These are phyloP conservation scores for Nematostella vectensis DNA, from an alignment of 92 coral and sea anemone species.

Conservation along the genomic window DNA sequence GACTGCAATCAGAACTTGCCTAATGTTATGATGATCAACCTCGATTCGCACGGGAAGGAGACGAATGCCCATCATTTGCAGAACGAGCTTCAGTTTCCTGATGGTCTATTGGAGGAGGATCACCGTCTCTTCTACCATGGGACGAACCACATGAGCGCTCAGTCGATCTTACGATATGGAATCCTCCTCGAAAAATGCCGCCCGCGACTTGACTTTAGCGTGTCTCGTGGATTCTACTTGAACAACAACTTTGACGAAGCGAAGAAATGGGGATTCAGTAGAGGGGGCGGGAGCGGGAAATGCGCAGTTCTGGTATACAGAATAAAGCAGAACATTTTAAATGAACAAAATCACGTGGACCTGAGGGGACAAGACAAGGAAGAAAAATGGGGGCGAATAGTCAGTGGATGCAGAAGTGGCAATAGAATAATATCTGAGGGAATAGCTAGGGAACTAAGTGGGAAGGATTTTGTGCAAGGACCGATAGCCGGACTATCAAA, in stretches of 20 bases:
- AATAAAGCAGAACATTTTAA: constrained; percentile 1
- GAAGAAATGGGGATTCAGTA: constrained; percentile 4
- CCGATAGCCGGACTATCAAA: not conserved
- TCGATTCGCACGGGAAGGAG: constrained; percentile 1
- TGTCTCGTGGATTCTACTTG: constrained; percentile 9
- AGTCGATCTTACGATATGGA: constrained; percentile 1
- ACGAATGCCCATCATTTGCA: constrained; percentile 2
- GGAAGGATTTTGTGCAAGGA: not conserved
- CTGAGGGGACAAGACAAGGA: not conserved
- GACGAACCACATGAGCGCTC: constrained; percentile 6
- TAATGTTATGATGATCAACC: not conserved
- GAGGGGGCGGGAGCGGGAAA: too few relatives aligned
- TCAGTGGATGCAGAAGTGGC: not conserved
- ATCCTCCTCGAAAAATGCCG: not conserved
- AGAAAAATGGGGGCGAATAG: not conserved
- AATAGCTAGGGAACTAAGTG: not conserved
- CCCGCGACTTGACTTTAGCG: constrained; percentile 5
- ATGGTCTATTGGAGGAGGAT: not conserved
- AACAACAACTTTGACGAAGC: constrained; percentile 4
- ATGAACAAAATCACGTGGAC: not conserved
- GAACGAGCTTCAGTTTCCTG: constrained; percentile 1
- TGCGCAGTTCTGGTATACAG: constrained; percentile 8
- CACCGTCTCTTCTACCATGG: constrained; percentile 4
- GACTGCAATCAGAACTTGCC: not conserved
- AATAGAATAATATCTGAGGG: too few relatives aligned